A percentile compares a stretch with the other conserved stretches of the same genome.
Evolutionary conservation across 2,888 invertebrate genomes (phyloP).

Genomic region (Hybos culiciformis): DNA sequence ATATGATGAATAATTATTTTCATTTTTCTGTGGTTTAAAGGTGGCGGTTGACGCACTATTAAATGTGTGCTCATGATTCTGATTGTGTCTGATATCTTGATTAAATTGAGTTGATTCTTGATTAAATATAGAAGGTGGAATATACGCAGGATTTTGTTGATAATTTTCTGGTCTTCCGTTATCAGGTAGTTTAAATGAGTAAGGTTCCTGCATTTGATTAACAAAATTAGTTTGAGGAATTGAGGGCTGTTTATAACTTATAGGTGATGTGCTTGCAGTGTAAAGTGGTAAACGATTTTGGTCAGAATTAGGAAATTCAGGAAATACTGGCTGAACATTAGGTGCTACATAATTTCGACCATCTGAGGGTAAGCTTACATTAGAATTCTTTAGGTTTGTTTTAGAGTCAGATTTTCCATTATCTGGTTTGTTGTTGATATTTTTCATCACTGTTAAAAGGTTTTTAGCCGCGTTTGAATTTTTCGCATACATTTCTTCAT

Average conservation of each 20-base stretch:
- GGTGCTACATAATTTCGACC: constrained; percentile 31
- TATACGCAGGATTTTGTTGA: constrained; percentile 12
- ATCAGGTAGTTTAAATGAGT: constrained; percentile 4
- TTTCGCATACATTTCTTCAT: constrained; percentile 36
- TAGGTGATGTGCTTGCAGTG: too few species aligned
- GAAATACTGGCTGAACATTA: constrained; percentile 29
- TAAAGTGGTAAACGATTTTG: constrained; percentile 25
- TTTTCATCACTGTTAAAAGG: constrained; percentile 43
- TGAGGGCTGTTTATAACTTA: too few species aligned
- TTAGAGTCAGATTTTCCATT: constrained; percentile 25
- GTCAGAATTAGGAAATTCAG: constrained; percentile 24
- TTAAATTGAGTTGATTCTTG: neutral
- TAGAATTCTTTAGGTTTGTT: constrained; percentile 16
- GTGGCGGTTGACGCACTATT: neutral
- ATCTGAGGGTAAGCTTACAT: constrained; percentile 27
- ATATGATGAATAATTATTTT: too few species aligned
- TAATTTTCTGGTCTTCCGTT: constrained; percentile 7
- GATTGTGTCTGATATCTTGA: neutral
- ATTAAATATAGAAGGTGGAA: constrained; percentile 4
- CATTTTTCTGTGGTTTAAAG: neutral
- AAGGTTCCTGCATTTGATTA: constrained; percentile 4
- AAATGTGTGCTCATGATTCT: neutral
- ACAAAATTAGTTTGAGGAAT: too few species aligned
- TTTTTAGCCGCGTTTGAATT: constrained; percentile 40
- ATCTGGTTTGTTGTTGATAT: constrained; percentile 23